Conservation (phyloP, 1,140 invertebrate genomes). For the Apis cerana region DNA sequence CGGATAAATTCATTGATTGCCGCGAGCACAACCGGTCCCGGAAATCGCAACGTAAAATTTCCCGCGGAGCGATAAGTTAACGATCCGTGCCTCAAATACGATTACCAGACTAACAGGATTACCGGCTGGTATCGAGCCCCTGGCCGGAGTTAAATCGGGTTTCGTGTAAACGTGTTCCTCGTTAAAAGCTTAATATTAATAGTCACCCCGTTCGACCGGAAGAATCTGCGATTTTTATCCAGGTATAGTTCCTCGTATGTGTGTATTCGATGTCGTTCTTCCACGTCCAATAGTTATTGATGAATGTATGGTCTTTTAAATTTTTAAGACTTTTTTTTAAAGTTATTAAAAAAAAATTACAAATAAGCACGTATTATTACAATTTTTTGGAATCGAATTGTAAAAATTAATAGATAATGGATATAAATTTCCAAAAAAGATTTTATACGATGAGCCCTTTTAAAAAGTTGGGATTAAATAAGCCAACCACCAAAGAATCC, state of each 20-base stretch:
- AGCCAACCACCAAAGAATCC: background rate
- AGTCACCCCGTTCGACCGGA: slow-evolving; percentile 37
- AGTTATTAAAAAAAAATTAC: too few relatives aligned
- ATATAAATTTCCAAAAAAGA: too few relatives aligned
- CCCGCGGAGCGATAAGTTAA: slow-evolving; percentile 70
- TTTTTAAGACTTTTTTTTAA: too few relatives aligned
- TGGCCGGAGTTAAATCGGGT: slow-evolving; percentile 66
- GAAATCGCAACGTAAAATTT: slow-evolving; percentile 69
- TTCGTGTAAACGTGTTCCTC: slow-evolving; percentile 65
- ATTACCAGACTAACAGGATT: slow-evolving; percentile 69
- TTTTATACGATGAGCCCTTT: too few relatives aligned
- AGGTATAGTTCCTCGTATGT: background rate
- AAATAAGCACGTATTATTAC: too few relatives aligned
- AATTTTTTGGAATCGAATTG: too few relatives aligned
- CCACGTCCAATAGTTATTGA: background rate
- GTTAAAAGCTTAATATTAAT: slow-evolving; percentile 70
- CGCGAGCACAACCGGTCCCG: slow-evolving; percentile 39
- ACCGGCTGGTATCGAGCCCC: slow-evolving; percentile 65
- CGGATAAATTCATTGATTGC: slow-evolving; percentile 52
- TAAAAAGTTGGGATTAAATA: background rate
- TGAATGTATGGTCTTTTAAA: too few relatives aligned
- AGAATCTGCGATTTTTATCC: slow-evolving; percentile 15
- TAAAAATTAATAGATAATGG: too few relatives aligned
- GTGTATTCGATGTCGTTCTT: background rate
- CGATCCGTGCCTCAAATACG: slow-evolving; percentile 70